Evolutionary conservation across 2,888 invertebrate species (phyloP), one percentile per base, ranked within the genome.

Genomic region (Cryptosula pallasiana): DNA sequence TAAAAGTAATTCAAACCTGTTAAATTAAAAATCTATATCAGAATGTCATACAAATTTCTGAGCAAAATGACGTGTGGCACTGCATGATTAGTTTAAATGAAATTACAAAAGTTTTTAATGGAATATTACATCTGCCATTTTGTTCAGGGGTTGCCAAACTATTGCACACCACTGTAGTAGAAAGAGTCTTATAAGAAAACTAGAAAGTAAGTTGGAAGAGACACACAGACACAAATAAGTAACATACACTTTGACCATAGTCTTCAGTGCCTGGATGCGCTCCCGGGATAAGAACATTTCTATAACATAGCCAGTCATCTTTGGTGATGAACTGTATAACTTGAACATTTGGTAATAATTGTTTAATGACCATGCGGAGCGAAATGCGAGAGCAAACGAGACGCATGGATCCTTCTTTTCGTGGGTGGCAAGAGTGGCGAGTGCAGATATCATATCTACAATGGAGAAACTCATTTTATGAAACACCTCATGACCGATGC

Each of bases 201-300:
- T n/a, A n/a, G n/a, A n/a, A n/a, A n/a, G n/a, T n/a, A n/a, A n/a
- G n/a, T n/a, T n/a, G n/a, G n/a, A n/a, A n/a, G n/a, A n/a, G n/a
- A n/a, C n/a, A n/a, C n/a, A n/a, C n/a, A n/a, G n/a, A n/a, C n/a
- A n/a, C n/a, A n/a, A n/a, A n/a, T n/a, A 20, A n/a, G 69, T 79
- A 90, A 95, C 96, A 88, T 93, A 99, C 96, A 95, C 91, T 90
- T 95, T 98, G 78, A 96, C 90, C 86, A 98, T 92, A 84, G 90
- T 89, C 87, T 92, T 95, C 82, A 98, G 88, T 81, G 95, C 97
- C 79, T 88, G 87, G 87, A 93, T 95, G 82, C 99, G 89, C 86
- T 97, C 96, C 81, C 98, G 89, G 77, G 95, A 93, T 83, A 95
- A 90, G 89, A 98, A 98, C 95, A 97, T 95, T 87, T 98, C 97